These are phyloP conservation scores for Oreochromis mossambicus DNA, from an alignment of 2,797 vertebrate species.

Conservation along the genomic window DNA sequence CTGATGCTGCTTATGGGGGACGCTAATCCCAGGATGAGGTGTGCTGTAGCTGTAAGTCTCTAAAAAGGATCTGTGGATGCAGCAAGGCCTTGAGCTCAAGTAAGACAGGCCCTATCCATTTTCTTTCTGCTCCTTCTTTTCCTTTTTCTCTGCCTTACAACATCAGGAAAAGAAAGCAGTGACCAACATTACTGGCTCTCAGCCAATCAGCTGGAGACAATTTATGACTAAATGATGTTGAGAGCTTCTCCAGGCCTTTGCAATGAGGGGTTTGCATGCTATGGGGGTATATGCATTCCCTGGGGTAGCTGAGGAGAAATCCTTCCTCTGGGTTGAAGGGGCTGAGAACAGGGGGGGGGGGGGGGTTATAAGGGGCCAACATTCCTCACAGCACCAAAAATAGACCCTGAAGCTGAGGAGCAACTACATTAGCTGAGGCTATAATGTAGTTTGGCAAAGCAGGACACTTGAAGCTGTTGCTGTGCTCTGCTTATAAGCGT, in stretches of 20 bases:
- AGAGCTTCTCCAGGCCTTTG: slow-evolving; percentile 45
- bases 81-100: slow-evolving; percentile 42
- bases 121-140: neutral
- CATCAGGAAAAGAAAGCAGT: neutral
- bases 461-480: neutral
- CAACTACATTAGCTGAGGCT: slow-evolving; percentile 19
- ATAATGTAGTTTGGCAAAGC: slow-evolving; percentile 38
- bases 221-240: slow-evolving; percentile 56
- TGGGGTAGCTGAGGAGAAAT: slow-evolving; percentile 43
- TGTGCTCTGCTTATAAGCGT: neutral
- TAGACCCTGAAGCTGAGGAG: slow-evolving; percentile 47
- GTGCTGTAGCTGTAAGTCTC: slow-evolving; percentile 33
- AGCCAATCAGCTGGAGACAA: slow-evolving; percentile 77
- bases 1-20: slow-evolving; percentile 52
- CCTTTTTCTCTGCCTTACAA: neutral
- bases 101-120: slow-evolving; percentile 29
- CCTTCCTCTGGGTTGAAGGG: slow-evolving; percentile 20
- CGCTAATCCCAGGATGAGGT: slow-evolving; percentile 64
- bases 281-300: slow-evolving; percentile 54
- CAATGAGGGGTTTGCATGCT: slow-evolving; percentile 61
- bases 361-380: slow-evolving; percentile 17
- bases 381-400: slow-evolving; percentile 67
- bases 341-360: neutral
- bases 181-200: slow-evolving; percentile 48
- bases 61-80: slow-evolving; percentile 51